Percentiles rank a stretch among this genome's conserved stretches.
These are phyloP conservation scores for Sarcophaga caerulescens DNA, from an alignment of 2,888 invertebrate species.

Conservation along the genomic window DNA sequence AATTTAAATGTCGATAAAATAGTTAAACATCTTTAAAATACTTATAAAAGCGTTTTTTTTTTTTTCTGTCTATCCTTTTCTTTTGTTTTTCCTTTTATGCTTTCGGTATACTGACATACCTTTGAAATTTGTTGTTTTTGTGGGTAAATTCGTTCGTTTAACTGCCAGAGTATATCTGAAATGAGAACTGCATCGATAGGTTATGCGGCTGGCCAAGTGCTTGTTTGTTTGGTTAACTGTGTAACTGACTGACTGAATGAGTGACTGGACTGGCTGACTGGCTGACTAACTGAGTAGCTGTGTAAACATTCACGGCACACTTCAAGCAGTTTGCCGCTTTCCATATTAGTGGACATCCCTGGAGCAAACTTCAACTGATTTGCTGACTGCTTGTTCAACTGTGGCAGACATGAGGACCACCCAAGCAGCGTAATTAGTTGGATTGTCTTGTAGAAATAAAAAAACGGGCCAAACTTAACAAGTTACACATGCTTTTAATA, in stretches of 20 bases:
- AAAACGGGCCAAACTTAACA: slow-evolving; percentile 12
- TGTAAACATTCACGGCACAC: slow-evolving; percentile 66
- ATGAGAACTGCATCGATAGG: neutral
- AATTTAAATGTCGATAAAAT: slow-evolving; percentile 50
- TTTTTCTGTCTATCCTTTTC: neutral
- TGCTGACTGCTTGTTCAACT: slow-evolving; percentile 60
- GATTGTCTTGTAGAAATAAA: slow-evolving; percentile 57
- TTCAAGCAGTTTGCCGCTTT: slow-evolving; percentile 68
- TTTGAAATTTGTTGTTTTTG: slow-evolving; percentile 19
- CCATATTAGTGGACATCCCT: slow-evolving; percentile 67
- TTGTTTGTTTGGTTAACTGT: slow-evolving; percentile 15
- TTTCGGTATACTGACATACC: slow-evolving; percentile 17
- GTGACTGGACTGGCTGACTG: neutral
- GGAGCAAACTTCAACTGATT: slow-evolving; percentile 66
- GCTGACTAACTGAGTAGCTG: slow-evolving; percentile 15
- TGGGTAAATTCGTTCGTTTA: neutral
- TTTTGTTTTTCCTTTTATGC: neutral
- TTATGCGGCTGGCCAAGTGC: neutral
- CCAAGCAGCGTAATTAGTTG: slow-evolving; percentile 67
- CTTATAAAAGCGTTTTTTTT: slow-evolving; percentile 30
- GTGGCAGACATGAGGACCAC: slow-evolving; percentile 66
- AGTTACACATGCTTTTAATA: slow-evolving; percentile 30
- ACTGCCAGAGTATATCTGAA: neutral
- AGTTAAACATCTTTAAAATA: slow-evolving; percentile 48
- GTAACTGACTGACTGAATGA: neutral